Percentiles rank a stretch among this genome's conserved stretches.
These are phyloP conservation scores for pig (Sus scrofa) DNA, from an alignment of 2,113 vertebrate genomes.

Conservation along the genomic window T2T-Sscrofa CM000827.6:51125501-51126000, in stretches of 20 bases:
- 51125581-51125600: not conserved
- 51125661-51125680: conserved; percentile 18
- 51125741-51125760: not conserved
- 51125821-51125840: not conserved
- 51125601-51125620: not conserved
- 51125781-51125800: not conserved
- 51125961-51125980: not conserved
- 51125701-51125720: not conserved
- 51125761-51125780: not conserved
- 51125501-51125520: not conserved
- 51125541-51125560: not conserved
- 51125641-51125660: not conserved
- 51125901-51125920: not conserved
- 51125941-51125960: not conserved
- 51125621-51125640: not conserved
- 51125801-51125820: not conserved
- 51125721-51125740: not conserved
- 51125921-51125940: not conserved
- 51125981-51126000: not conserved
- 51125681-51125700: not conserved
- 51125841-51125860: not conserved
- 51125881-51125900: not conserved
- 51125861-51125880: not conserved
- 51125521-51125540: not conserved
- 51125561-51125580: not conserved